Conservation (phyloP, 2,113 vertebrate species). For the Austrofundulus limnaeus region DNA sequence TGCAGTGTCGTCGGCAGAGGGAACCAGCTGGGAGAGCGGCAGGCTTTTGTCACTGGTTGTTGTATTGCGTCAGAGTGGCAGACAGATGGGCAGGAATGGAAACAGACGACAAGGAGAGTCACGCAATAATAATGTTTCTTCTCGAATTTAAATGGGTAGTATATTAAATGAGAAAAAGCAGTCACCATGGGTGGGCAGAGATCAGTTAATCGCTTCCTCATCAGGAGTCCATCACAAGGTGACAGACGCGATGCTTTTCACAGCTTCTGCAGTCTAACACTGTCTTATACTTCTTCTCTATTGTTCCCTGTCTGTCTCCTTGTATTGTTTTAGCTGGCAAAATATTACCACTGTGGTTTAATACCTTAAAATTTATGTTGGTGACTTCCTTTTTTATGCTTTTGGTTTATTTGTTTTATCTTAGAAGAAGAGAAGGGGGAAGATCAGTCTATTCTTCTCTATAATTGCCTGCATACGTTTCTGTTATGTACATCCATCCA, state of each 20-base stretch:
- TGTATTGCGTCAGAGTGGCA: conserved; percentile 1
- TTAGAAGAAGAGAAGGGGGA: too few relatives aligned
- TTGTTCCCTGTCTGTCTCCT: too few relatives aligned
- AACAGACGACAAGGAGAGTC: neutral
- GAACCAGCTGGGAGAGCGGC: neutral
- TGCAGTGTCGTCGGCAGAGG: conserved; percentile 16
- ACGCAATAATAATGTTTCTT: conserved; percentile 9
- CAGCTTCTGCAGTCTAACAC: neutral
- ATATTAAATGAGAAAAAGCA: conserved; percentile 22
- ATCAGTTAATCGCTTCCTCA: conserved; percentile 8
- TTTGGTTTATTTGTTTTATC: too few relatives aligned
- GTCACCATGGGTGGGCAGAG: neutral
- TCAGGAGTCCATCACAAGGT: conserved; percentile 3
- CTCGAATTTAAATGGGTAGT: conserved; percentile 32
- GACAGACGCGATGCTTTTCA: neutral
- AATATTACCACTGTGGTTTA: too few relatives aligned
- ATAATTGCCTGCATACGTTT: too few relatives aligned
- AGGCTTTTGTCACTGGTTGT: conserved; percentile 9
- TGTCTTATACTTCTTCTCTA: too few relatives aligned
- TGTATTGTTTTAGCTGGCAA: too few relatives aligned
- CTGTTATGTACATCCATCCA: too few relatives aligned
- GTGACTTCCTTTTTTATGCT: too few relatives aligned
- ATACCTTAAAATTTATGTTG: too few relatives aligned
- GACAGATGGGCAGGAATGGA: conserved; percentile 28
- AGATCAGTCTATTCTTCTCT: too few relatives aligned